A percentile compares a stretch with the other conserved stretches of the same genome.
These are phyloP conservation scores for Neoniphon sammara DNA, from an alignment of 2,797 vertebrate genomes.

Conservation along the genomic window DNA sequence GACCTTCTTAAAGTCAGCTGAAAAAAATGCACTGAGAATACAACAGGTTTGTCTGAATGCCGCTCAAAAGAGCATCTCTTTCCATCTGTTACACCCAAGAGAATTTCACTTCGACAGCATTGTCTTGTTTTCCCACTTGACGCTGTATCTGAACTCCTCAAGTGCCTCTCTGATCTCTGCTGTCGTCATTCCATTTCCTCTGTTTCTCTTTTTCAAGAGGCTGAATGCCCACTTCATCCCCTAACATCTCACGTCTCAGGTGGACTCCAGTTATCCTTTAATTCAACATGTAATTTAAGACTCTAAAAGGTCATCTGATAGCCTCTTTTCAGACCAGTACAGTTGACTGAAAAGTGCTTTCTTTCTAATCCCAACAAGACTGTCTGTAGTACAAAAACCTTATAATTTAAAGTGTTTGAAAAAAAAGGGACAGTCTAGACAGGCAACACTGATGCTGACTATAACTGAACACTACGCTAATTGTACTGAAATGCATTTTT, in stretches of 20 bases:
- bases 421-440: background rate
- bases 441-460: background rate
- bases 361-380: background rate
- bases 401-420: background rate
- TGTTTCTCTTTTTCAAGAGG: background rate
- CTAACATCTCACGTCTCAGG: constrained; percentile 15
- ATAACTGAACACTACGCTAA: background rate
- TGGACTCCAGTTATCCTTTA: constrained; percentile 5
- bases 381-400: background rate
- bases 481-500: background rate
- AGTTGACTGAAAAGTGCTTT: background rate
- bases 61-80: background rate
- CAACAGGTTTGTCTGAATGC: background rate
- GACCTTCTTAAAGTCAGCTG: background rate
- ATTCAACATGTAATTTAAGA: background rate
- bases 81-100: background rate
- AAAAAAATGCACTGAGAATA: background rate
- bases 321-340: background rate
- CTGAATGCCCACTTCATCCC: background rate
- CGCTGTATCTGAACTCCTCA: background rate
- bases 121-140: background rate
- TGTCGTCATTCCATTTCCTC: constrained; percentile 29
- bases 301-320: background rate
- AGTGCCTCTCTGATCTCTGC: constrained; percentile 17
- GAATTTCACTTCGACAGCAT: background rate